A percentile compares a stretch with the other conserved stretches of the same genome.
These are phyloP conservation scores for Aegotheles bennettii DNA, from an alignment of 2,113 vertebrate genomes.

Conservation along the genomic window DNA sequence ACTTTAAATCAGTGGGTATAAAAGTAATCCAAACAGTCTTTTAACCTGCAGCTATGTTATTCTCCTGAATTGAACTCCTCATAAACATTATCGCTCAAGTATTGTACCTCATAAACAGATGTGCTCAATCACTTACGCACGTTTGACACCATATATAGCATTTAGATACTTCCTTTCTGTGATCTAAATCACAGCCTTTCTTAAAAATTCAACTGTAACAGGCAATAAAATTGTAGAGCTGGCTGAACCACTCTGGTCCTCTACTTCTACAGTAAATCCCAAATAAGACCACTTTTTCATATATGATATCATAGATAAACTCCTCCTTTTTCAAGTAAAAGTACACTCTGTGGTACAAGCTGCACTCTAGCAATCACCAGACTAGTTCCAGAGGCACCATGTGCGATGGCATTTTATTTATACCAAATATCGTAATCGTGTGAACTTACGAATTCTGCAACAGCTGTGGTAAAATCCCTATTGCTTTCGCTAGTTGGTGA, in stretches of 20 bases:
- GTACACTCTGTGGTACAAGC: background rate
- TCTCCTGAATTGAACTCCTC: conserved; percentile 8
- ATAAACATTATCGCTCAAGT: conserved; percentile 20
- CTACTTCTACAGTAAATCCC: background rate
- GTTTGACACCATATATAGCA: background rate
- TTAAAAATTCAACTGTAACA: conserved; percentile 36
- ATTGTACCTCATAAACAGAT: conserved; percentile 42
- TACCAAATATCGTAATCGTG: background rate
- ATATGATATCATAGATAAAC: background rate
- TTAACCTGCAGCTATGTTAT: conserved; percentile 22
- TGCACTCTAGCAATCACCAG: background rate
- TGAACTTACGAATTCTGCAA: conserved; percentile 6
- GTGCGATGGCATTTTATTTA: background rate
- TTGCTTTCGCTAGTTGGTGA: background rate
- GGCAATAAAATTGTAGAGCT: conserved; percentile 6
- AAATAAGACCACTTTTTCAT: background rate
- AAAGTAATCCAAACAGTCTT: background rate
- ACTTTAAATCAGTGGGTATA: background rate
- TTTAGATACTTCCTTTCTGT: conserved; percentile 39
- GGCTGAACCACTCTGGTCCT: background rate
- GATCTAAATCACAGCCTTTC: conserved; percentile 32
- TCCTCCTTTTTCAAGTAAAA: background rate
- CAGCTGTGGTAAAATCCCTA: background rate
- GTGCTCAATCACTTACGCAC: conserved; percentile 2
- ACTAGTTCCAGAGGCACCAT: background rate